Evolutionary conservation across 1,140 invertebrate genomes (phyloP).

Genomic region (Sycobia sp.): DNA sequence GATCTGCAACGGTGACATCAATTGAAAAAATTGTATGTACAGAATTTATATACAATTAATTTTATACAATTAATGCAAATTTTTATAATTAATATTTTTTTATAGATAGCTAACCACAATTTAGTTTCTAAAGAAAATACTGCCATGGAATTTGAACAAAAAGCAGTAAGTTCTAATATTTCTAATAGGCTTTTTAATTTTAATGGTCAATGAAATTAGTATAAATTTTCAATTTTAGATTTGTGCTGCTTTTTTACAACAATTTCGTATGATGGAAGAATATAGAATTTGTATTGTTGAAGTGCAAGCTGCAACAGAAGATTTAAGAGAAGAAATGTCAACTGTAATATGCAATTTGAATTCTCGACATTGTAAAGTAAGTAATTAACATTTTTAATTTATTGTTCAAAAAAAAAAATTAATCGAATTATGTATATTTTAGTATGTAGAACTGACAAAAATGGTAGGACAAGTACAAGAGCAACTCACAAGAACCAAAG

Average conservation of each 20-base stretch:
- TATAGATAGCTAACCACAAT: slow-evolving; percentile 24
- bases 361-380: slow-evolving; percentile 49
- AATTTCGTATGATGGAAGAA: slow-evolving; percentile 57
- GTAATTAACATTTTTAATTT: slow-evolving; percentile 24
- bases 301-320: slow-evolving; percentile 56
- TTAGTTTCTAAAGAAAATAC: slow-evolving; percentile 11
- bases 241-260: slow-evolving; percentile 39
- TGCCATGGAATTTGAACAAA: slow-evolving; percentile 27
- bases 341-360: slow-evolving; percentile 47
- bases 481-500: slow-evolving; percentile 44
- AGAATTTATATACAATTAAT: not conserved
- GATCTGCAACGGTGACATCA: slow-evolving; percentile 34
- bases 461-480: slow-evolving; percentile 45
- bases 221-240: slow-evolving; percentile 22
- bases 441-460: slow-evolving; percentile 48
- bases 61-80: not conserved
- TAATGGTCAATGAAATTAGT: not conserved
- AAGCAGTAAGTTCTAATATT: slow-evolving; percentile 33
- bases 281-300: slow-evolving; percentile 56
- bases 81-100: not conserved
- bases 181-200: not conserved
- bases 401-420: slow-evolving; percentile 11
- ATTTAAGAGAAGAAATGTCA: slow-evolving; percentile 55
- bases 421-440: slow-evolving; percentile 28
- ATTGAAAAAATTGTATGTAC: slow-evolving; percentile 37